A percentile compares a stretch with the other conserved stretches of the same genome.
Evolutionary conservation across 2,888 invertebrate species (phyloP).

Genomic region (Diogma glabrata): DNA sequence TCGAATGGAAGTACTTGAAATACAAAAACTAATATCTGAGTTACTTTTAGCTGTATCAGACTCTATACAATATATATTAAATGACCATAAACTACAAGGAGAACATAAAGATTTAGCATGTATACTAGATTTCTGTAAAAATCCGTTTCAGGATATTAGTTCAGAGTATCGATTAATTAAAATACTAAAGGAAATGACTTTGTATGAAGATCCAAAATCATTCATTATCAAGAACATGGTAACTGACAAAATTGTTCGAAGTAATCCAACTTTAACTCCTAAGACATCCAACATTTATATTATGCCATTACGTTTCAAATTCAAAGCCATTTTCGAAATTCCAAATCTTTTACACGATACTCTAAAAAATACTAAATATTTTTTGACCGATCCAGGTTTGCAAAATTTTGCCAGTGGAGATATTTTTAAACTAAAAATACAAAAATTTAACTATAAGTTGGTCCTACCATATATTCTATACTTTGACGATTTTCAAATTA

Average conservation of each 20-base stretch:
- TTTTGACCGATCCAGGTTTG: not conserved
- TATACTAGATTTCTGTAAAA: constrained; percentile 12
- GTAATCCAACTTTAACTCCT: constrained; percentile 11
- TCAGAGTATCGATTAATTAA: constrained; percentile 14
- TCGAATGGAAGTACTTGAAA: constrained; percentile 12
- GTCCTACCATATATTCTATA: constrained; percentile 14
- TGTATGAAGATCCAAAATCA: constrained; percentile 12
- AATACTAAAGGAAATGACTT: constrained; percentile 11
- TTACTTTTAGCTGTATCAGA: constrained; percentile 11
- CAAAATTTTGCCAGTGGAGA: constrained; percentile 13
- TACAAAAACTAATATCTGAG: constrained; percentile 12
- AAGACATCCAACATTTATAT: constrained; percentile 11
- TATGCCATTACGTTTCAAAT: constrained; percentile 14
- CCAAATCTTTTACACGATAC: constrained; percentile 10
- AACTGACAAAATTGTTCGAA: constrained; percentile 4
- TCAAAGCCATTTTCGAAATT: constrained; percentile 15
- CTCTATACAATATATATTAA: not conserved
- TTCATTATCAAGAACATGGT: constrained; percentile 7
- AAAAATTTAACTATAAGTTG: not conserved
- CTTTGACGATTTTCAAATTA: constrained; percentile 17
- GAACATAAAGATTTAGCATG: not conserved
- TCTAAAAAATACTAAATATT: not conserved
- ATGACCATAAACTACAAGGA: not conserved
- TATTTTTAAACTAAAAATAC: constrained; percentile 11
- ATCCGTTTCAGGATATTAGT: constrained; percentile 15